Conservation (phyloP, 2,888 invertebrate genomes). For the Eledone cirrhosa region DNA sequence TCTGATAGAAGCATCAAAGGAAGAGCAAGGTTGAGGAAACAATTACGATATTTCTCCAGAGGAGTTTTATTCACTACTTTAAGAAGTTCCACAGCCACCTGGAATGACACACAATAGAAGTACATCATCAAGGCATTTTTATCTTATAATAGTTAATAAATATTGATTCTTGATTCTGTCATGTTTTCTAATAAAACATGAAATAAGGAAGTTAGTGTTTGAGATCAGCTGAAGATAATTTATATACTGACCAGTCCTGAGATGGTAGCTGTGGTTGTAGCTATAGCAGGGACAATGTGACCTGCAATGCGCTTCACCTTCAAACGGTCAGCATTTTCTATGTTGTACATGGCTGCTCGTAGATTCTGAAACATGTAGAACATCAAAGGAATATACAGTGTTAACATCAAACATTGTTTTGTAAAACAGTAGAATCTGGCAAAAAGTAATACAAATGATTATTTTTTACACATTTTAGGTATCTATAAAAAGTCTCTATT, state of each 20-base stretch:
- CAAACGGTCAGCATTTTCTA: constrained; percentile 61
- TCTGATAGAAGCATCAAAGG: constrained; percentile 64
- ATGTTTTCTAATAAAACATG: too few relatives aligned
- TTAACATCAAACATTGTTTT: too few relatives aligned
- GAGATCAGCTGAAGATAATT: neutral
- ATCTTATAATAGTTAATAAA: too few relatives aligned
- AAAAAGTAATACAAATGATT: too few relatives aligned
- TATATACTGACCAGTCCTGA: constrained; percentile 63
- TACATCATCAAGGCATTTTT: neutral
- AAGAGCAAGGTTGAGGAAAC: constrained; percentile 65
- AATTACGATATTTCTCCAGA: constrained; percentile 59
- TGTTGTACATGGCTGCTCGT: constrained; percentile 65
- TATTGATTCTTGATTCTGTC: too few relatives aligned
- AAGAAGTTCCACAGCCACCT: constrained; percentile 62
- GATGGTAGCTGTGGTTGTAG: constrained; percentile 68
- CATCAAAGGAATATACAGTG: too few relatives aligned
- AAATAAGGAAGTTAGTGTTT: too few relatives aligned
- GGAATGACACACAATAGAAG: constrained; percentile 29
- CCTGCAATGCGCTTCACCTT: constrained; percentile 67
- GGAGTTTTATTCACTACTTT: constrained; percentile 57
- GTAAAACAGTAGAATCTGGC: too few relatives aligned
- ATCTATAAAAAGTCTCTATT: too few relatives aligned
- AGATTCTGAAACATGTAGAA: constrained; percentile 56
- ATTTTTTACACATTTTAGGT: too few relatives aligned
- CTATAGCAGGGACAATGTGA: constrained; percentile 67